Percentiles rank a stretch among this genome's conserved stretches.
These are phyloP conservation scores for Ophion costatus DNA, from an alignment of 2,888 invertebrate genomes.

Conservation along the genomic window DNA sequence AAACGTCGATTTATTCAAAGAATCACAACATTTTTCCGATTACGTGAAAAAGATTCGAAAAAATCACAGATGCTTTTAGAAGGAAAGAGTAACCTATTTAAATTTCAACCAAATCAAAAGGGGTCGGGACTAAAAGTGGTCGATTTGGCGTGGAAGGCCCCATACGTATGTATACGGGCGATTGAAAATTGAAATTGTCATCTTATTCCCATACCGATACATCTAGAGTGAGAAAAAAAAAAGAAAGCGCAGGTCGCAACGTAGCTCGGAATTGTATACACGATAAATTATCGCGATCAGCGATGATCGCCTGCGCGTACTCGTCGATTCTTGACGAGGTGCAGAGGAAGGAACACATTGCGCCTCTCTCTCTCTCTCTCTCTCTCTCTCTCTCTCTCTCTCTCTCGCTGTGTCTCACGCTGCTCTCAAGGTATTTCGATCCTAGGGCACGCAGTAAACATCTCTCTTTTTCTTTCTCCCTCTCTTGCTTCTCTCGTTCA, in stretches of 20 bases:
- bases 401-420: not conserved
- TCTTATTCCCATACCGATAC: not conserved
- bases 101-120: too few relatives aligned
- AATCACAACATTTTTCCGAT: too few relatives aligned
- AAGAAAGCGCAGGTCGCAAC: not conserved
- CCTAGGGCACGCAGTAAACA: not conserved
- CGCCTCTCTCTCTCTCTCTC: not conserved
- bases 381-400: not conserved
- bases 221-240: not conserved
- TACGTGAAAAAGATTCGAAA: too few relatives aligned
- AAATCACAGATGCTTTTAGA: too few relatives aligned
- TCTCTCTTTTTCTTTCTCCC: not conserved
- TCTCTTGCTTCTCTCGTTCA: not conserved
- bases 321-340: not conserved
- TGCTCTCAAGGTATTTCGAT: too few relatives aligned
- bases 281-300: slow-evolving; percentile 46
- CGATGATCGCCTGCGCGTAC: slow-evolving; percentile 21
- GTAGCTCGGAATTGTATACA: slow-evolving; percentile 7
- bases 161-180: too few relatives aligned
- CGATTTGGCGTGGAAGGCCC: too few relatives aligned
- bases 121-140: too few relatives aligned
- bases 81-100: too few relatives aligned
- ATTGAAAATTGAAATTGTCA: not conserved
- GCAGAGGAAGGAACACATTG: not conserved
- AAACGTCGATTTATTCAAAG: too few relatives aligned